A percentile compares a stretch with the other conserved stretches of the same genome.
These are phyloP conservation scores for Aldrovandia affinis DNA, from an alignment of 2,797 vertebrate genomes.

Conservation along the genomic window DNA sequence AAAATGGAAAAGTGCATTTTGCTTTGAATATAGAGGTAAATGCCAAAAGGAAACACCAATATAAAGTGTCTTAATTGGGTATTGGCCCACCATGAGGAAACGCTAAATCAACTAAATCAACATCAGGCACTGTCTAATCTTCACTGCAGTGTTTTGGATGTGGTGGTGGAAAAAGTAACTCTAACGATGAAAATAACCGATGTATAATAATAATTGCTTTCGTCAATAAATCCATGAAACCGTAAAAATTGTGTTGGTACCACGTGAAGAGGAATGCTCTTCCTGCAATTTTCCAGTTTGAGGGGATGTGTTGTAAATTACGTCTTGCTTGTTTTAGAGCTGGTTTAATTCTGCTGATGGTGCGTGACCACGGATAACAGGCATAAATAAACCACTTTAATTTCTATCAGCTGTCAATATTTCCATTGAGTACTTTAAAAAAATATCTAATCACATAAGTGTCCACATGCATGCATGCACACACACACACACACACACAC, in stretches of 20 bases:
- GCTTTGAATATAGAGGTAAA: no score
- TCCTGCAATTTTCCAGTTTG: background rate
- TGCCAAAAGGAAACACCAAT: no score
- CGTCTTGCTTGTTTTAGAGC: background rate
- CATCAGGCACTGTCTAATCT: background rate
- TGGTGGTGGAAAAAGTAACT: background rate
- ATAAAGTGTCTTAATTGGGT: no score
- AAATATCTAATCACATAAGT: background rate
- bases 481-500: no score
- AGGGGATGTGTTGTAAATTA: background rate
- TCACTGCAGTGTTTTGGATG: background rate
- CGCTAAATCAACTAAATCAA: conserved; percentile 3
- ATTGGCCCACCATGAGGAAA: no score
- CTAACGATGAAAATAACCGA: conserved; percentile 1
- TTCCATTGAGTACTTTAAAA: background rate
- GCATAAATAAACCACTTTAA: conserved; percentile 9
- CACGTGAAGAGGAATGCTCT: background rate
- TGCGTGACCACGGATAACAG: background rate
- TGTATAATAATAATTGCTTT: background rate
- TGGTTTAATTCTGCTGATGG: background rate
- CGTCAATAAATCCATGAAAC: background rate
- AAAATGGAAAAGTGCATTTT: no score
- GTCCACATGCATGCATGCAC: no score
- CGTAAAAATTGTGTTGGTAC: background rate
- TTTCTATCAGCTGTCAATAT: conserved; percentile 15